Evolutionary conservation across 2,113 vertebrate genomes (phyloP).

Genomic region (Acanthisitta chloris): DNA sequence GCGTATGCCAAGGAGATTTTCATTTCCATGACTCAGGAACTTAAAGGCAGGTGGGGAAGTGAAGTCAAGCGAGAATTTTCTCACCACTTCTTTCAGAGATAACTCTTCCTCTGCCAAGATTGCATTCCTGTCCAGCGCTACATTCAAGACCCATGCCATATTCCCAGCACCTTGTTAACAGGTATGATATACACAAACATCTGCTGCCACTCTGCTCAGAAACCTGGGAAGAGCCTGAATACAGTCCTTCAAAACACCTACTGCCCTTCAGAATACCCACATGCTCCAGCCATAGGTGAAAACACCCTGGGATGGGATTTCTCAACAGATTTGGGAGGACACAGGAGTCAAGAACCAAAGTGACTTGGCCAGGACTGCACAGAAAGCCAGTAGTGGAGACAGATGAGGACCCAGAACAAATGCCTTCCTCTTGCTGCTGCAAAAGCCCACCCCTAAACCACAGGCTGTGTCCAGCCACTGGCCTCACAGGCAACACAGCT

Average conservation of each 20-base stretch:
- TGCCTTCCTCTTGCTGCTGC: not conserved
- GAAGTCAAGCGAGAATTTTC: constrained; percentile 57
- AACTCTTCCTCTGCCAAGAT: constrained; percentile 32
- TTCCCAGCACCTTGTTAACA: not conserved
- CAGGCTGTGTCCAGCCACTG: not conserved
- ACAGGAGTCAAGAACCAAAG: not conserved
- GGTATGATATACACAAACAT: not conserved
- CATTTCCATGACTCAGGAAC: constrained; percentile 67
- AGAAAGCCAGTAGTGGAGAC: not conserved
- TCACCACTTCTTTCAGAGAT: constrained; percentile 23
- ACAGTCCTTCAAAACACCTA: not conserved
- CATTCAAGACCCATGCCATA: not conserved
- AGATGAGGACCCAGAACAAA: not conserved
- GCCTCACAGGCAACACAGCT: not conserved
- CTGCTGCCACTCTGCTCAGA: not conserved
- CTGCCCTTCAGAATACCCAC: not conserved
- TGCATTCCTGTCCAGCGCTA: not conserved
- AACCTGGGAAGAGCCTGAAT: not conserved
- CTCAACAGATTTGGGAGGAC: not conserved
- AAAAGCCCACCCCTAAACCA: not conserved
- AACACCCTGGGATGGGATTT: not conserved
- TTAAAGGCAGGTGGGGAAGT: constrained; percentile 54
- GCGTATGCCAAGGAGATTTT: constrained; percentile 62
- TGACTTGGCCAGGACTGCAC: not conserved
- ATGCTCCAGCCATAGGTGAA: not conserved